phyloP scores from a whole-genome alignment of 2,113 vertebrate species.

The Vombatus ursinus region DNA sequence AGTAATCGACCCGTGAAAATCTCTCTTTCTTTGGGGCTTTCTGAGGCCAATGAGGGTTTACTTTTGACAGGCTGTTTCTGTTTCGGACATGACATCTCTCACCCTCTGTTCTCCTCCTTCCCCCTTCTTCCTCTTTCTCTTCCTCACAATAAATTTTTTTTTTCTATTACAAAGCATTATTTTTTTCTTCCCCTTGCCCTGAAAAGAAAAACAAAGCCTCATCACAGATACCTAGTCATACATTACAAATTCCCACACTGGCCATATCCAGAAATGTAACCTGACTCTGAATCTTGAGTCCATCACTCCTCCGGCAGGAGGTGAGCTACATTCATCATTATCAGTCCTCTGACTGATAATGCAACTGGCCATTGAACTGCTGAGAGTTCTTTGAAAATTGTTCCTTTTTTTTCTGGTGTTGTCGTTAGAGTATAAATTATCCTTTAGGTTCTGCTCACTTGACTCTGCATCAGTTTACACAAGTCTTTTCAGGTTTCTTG shows the following conservation, averaged over 20 bases:
- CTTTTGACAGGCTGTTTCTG: not conserved
- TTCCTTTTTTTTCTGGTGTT: not conserved
- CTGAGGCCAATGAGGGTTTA: no score
- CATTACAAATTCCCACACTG: not conserved
- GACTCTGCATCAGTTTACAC: not conserved
- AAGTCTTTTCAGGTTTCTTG: not conserved
- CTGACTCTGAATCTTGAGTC: not conserved
- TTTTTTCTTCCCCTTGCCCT: not conserved
- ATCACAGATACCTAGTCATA: not conserved
- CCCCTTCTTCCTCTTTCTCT: not conserved
- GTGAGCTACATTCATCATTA: not conserved
- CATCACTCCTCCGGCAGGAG: not conserved
- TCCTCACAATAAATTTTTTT: not conserved
- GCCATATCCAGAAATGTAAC: not conserved
- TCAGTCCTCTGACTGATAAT: not conserved
- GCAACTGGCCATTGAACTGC: no score
- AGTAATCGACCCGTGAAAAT: not conserved
- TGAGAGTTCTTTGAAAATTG: not conserved
- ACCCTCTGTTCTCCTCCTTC: not conserved
- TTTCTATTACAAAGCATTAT: not conserved
- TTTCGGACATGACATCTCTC: not conserved
- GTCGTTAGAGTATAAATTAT: not conserved
- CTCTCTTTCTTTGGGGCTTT: not conserved
- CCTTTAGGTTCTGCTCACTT: not conserved
- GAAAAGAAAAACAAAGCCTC: not conserved